Conservation (phyloP, 2,888 invertebrate species). For the Pyrgus malvae region DNA sequence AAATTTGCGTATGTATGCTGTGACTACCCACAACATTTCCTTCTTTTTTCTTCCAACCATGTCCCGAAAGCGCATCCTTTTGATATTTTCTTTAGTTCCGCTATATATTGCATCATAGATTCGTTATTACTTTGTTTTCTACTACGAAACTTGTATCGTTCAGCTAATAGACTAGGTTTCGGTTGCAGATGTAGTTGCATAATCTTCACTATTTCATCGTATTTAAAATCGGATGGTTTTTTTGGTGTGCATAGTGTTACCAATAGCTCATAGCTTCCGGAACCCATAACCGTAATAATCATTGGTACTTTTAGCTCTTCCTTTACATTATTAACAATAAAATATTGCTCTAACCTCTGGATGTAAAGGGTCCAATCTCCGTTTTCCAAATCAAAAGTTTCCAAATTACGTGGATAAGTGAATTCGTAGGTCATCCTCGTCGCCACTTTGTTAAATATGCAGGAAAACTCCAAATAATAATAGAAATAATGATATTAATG, state of each 20-base stretch:
- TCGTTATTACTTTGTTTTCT: neutral
- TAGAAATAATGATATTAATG: too few species aligned
- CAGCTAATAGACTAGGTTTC: slow-evolving; percentile 29
- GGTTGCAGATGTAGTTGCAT: slow-evolving; percentile 2
- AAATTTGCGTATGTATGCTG: too few species aligned
- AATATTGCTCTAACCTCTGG: neutral
- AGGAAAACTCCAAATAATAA: too few species aligned
- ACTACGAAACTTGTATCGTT: slow-evolving; percentile 3
- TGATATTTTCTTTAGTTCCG: neutral
- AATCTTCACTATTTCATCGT: neutral
- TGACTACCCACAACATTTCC: too few species aligned
- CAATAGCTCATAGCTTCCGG: neutral
- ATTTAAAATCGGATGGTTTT: neutral
- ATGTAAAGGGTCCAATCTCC: neutral
- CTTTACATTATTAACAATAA: neutral
- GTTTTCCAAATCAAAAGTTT: neutral
- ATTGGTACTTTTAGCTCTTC: neutral
- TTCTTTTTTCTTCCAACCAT: slow-evolving; percentile 7
- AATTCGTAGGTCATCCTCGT: neutral
- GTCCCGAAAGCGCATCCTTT: slow-evolving; percentile 2
- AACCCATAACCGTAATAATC: neutral
- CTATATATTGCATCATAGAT: neutral
- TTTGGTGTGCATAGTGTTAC: neutral
- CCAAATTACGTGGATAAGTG: neutral
- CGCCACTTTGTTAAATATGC: neutral